Base-by-base conservation (phyloP, 2,888 invertebrate species). In the Eristalinus aeneus region DNA sequence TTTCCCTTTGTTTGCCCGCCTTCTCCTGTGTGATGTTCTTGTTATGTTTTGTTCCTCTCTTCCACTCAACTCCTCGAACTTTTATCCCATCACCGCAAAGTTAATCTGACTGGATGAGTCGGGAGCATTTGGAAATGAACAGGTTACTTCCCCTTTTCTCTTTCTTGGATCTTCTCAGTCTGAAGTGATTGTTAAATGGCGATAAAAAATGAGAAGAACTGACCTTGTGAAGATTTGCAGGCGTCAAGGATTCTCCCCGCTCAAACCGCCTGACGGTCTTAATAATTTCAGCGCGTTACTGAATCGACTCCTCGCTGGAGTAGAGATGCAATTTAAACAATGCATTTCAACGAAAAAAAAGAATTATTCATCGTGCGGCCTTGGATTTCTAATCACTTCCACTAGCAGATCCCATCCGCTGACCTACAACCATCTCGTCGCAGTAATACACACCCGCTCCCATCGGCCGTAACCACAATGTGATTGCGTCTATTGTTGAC, bases 1-100 rank as follows among this genome's bases (percentile, higher is more conserved):
- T 65, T 68, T 67, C 71, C 36, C 58, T 39, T 74, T 58, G 61
- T 69, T 67, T 64, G 32, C 5, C 27, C 60, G 16, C 16, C 46
- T 16, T 16, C 16, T 75, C 67, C 58, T 64, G n/a, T 34, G 39
- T 34, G 22, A 32, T 61, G 61, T 64, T 69, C 53, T 27, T 69
- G 65, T 53, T 67, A 64, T 9, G 34, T 73, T 58, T 72, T 63
- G 20, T 16, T n/a, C 6, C 16, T 16, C 46, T 1, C 46, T n/a
- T 6, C 5, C n/a, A n/a, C n/a, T n/a, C n/a, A n/a, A n/a, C n/a
- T 16, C 16, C 46, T 46, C 16, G 12, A 12, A n/a, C 39, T 1
- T 1, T 3, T 12, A 3, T 39, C 39, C 39, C 39, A 12, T 5
- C 2, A 1, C 2, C 11, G 39, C 16, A 16, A 8, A 3, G 27